These are phyloP conservation scores for Luidia sarsii DNA, from an alignment of 53 echinoderm and acorn worm species.

Conservation along the genomic window DNA sequence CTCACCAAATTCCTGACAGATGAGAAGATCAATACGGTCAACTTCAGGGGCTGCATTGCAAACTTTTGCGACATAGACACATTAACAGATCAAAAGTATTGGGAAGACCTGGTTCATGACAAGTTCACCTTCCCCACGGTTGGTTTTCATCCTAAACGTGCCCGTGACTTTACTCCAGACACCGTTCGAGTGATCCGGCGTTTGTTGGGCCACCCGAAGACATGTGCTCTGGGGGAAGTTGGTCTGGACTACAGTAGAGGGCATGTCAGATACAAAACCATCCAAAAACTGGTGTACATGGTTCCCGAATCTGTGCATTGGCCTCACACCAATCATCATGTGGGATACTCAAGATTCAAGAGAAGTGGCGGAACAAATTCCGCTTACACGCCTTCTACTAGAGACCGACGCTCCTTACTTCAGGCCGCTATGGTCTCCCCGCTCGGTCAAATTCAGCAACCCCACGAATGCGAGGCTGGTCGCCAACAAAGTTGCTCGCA, in stretches of 20 bases:
- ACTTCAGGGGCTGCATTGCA: neutral
- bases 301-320: neutral
- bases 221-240: slow-evolving; percentile 13
- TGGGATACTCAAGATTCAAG: neutral
- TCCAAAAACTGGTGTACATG: neutral
- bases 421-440: neutral
- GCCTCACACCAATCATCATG: neutral
- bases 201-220: slow-evolving; percentile 4
- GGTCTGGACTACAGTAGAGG: neutral
- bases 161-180: neutral
- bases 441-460: neutral
- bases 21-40: neutral
- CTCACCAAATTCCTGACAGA: neutral
- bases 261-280: no score
- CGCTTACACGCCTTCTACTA: neutral
- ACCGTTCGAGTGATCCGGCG: neutral
- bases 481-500: neutral
- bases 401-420: slow-evolving; percentile 13
- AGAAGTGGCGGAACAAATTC: neutral
- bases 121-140: neutral
- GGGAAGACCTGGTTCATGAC: neutral
- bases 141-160: neutral
- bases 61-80: neutral
- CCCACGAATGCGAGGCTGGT: neutral
- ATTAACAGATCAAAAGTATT: neutral